These are phyloP conservation scores for Anableps anableps DNA, from an alignment of 2,797 vertebrate genomes.

Conservation along the genomic window DNA sequence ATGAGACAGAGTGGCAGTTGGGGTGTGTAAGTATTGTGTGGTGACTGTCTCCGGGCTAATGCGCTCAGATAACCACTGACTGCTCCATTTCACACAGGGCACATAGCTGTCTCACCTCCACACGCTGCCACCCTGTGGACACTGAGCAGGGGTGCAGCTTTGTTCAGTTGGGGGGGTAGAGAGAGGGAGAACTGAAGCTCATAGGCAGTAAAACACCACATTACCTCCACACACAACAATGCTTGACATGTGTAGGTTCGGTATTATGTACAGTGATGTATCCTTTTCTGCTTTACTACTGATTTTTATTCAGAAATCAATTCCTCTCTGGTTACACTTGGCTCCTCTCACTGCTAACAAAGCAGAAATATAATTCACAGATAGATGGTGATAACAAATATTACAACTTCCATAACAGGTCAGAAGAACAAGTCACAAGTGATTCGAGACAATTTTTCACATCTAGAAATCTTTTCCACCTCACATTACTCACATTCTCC, in stretches of 20 bases:
- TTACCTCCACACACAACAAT: conserved; percentile 33
- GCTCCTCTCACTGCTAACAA: conserved; percentile 65
- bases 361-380: conserved; percentile 64
- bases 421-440: conserved; percentile 43
- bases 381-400: conserved; percentile 57
- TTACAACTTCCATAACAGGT: conserved; percentile 54
- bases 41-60: conserved; percentile 67
- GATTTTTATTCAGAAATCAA: conserved; percentile 65
- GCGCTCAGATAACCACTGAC: conserved; percentile 65
- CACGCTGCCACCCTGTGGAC: conserved; percentile 81
- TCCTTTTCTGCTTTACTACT: conserved; percentile 9
- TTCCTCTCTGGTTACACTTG: conserved; percentile 57
- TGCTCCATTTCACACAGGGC: conserved; percentile 67
- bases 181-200: conserved; percentile 6
- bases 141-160: conserved; percentile 54
- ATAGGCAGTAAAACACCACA: conserved; percentile 27
- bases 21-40: conserved; percentile 72
- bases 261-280: conserved; percentile 40
- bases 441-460: conserved; percentile 34
- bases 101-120: conserved; percentile 71
- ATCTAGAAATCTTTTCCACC: conserved; percentile 21
- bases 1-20: conserved; percentile 52
- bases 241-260: conserved; percentile 36
- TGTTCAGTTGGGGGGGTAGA: conserved; percentile 29
- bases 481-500: conserved; percentile 1